Base-by-base conservation (phyloP, 2,113 vertebrate genomes). In the Macquaria ambigua region DNA sequence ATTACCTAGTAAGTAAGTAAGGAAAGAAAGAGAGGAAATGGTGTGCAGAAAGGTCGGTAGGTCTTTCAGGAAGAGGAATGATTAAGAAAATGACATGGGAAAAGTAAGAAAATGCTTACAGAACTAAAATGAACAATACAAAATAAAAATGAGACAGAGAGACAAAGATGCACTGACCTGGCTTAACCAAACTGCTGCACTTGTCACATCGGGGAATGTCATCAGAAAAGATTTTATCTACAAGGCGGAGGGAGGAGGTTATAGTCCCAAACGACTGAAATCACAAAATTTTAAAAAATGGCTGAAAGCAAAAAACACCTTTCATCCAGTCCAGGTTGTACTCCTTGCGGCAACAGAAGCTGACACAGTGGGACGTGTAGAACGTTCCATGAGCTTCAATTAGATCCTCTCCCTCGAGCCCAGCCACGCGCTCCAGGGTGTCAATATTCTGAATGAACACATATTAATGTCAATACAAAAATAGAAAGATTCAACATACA, bases 311-410 rank as follows among this genome's bases (percentile, higher is more conserved):
- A 78, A 39, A 61, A 8, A 16, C 37, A 98, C 98, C 97, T 97
- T 97, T 97, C 98, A 99, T 98, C 98, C 98, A 99, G 77, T 93
- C 94, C 69, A 98, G 92, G 10, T 77, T 55, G 89, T 97, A 99
- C 63, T 96, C 93, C 18, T 92, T 94, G 6, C 85, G 88, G 91
- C 98, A 99, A 1, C 86, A 69, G 43, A 94, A 89, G 77, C 95
- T 96, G 81, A 97, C 61, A 23, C 98, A 98, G 91, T 97, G 98
- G 0, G 97, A 98, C 0, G 96, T 98, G 90, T 96, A 95, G 93
- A 98, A 98, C 0, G 97, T 98, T 79, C 98, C 98, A 0, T 98
- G 98, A 61, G 97, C 98, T 86, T 98, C 97, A 14, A 98, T 96
- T 55, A 99, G 90, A 83, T 97, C 96, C 0, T 97, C 96, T 0